Evolutionary conservation across 2,113 vertebrate species (phyloP), one percentile per base, ranked within the genome.

Genomic region (Pogona vitticeps): DNA sequence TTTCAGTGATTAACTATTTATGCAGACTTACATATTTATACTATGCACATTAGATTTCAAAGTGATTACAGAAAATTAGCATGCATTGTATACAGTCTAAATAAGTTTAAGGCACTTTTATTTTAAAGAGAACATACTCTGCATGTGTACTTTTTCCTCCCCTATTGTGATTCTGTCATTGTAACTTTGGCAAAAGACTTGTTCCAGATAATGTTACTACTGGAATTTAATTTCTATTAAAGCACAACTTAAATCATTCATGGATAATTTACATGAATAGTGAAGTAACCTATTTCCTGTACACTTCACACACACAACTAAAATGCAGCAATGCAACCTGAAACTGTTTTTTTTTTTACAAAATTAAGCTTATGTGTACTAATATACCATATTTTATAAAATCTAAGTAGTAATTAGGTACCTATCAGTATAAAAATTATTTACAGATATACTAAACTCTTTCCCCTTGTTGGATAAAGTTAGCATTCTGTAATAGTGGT

Each of bases 21-120:
- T 38, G 26, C n/a, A 73, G 28, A 76, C 79, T 33, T 83, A 85
- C 40, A 21, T 42, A 87, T 40, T 73, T 78, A 81, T 88, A 83
- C 80, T 83, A 88, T 85, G 87, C 83, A 89, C 86, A 76, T 73
- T 92, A 84, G 81, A 84, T 38, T 21, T 85, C 88, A 87, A 91
- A 79, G n/a, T 0, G 9, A 83, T 76, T 82, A 88, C 56, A 61
- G n/a, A 65, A 86, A 85, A 86, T 33, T 61, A 28, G 61, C 42
- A 52, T 75, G 86, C 82, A 80, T 0, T 26, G 93, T 28, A 56
- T 28, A 91, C 68, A 84, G 86, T 12, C 33, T 76, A 78, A 81
- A 89, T 68, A 23, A 84, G 73, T 84, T 76, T 73, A 93, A 92
- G 92, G 61, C 91, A 90, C 88, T 90, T 87, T n/a, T 70, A 28